These are phyloP conservation scores for Heliothis virescens DNA, from an alignment of 1,140 invertebrate species.

Conservation along the genomic window DNA sequence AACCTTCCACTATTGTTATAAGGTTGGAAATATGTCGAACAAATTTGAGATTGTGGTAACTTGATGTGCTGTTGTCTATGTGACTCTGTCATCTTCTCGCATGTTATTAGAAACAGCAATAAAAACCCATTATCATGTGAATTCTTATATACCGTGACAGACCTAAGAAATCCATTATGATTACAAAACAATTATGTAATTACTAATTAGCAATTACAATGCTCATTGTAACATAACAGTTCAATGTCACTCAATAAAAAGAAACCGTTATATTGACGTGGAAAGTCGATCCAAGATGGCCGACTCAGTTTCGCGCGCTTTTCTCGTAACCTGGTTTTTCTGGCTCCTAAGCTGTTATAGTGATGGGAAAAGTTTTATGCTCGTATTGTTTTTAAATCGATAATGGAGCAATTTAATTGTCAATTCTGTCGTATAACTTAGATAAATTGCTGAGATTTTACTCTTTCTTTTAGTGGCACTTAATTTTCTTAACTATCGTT, in stretches of 20 bases:
- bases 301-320: slow-evolving; percentile 34
- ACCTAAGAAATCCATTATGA: background rate
- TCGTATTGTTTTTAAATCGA: slow-evolving; percentile 36
- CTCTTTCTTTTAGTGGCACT: background rate
- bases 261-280: slow-evolving; percentile 38
- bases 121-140: background rate
- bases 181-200: slow-evolving; percentile 23
- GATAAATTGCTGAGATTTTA: slow-evolving; percentile 17
- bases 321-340: slow-evolving; percentile 32
- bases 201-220: slow-evolving; percentile 29
- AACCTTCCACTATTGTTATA: too few relatives aligned
- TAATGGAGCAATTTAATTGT: slow-evolving; percentile 13
- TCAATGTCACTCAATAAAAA: slow-evolving; percentile 23
- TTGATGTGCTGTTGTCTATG: too few relatives aligned
- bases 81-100: background rate
- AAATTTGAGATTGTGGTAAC: too few relatives aligned
- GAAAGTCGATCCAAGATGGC: slow-evolving; percentile 45
- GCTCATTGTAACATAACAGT: slow-evolving; percentile 19
- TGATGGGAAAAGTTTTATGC: slow-evolving; percentile 26
- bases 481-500: slow-evolving; percentile 9
- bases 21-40: too few relatives aligned
- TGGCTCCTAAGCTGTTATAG: slow-evolving; percentile 2
- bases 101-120: background rate
- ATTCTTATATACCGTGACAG: background rate
- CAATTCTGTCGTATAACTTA: slow-evolving; percentile 6